These are phyloP conservation scores for Pangasius macronema DNA, from an alignment of 2,797 vertebrate species.

Conservation along the genomic window DNA sequence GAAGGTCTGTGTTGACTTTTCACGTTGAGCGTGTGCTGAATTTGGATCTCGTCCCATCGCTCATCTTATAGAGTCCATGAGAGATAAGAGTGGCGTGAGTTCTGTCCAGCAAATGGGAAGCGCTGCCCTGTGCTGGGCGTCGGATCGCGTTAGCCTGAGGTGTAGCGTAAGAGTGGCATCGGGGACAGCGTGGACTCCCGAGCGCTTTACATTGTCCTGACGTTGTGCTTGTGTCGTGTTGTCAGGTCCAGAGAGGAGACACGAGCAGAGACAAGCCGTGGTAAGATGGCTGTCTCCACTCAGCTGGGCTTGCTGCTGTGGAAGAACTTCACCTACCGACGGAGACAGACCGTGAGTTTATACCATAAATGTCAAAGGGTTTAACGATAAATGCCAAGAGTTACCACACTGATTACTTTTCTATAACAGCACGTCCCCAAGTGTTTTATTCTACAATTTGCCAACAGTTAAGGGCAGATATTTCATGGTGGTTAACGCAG, in stretches of 20 bases:
- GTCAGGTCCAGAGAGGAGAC: conserved; percentile 61
- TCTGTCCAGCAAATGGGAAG: conserved; percentile 18
- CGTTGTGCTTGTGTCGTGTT: neutral
- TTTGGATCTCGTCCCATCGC: neutral
- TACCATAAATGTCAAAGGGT: neutral
- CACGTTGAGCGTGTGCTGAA: neutral
- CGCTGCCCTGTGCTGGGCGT: neutral
- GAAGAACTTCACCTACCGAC: conserved; percentile 97
- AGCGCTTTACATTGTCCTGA: conserved; percentile 3
- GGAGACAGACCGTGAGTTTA: conserved; percentile 92
- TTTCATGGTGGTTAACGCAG: neutral
- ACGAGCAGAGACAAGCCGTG: conserved; percentile 66
- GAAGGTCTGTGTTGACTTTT: conserved; percentile 66
- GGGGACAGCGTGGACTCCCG: neutral
- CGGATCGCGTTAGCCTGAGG: neutral
- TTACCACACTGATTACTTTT: neutral
- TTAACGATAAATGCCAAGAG: neutral
- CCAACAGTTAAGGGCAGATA: neutral
- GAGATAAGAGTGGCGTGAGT: conserved; percentile 35
- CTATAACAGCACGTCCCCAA: no score
- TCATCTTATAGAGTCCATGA: conserved; percentile 16
- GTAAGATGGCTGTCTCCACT: conserved; percentile 87
- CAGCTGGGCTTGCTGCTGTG: conserved; percentile 94
- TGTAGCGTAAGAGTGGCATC: neutral
- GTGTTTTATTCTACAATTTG: neutral